Evolutionary conservation across 1,140 invertebrate species (phyloP), one percentile per base, ranked within the genome.

Genomic region (Meteorus sp.): DNA sequence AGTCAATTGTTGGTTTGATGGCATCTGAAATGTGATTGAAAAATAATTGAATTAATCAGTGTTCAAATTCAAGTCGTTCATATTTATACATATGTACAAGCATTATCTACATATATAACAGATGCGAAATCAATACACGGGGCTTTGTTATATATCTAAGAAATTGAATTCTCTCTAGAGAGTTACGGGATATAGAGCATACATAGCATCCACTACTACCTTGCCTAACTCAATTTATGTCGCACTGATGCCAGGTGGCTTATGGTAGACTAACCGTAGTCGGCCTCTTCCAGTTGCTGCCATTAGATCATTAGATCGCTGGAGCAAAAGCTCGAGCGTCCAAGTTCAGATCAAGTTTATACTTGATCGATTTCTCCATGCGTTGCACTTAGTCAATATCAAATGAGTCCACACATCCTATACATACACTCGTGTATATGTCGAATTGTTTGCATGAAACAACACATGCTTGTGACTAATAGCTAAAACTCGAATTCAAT

Each of bases 231-330:
- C 44, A 47, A 47, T 47, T 47, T 47, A 27, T 22, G 5, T 47
- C 20, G 44, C 44, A 47, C 44, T 47, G 44, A 47, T 47, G 19
- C 19, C 23, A 47, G 44, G 44, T 47, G 44, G 19, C 44, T 47
- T 47, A 47, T 47, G n/a, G 44, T 22, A 23, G 23, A 47, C 44
- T 22, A 23, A 47, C 44, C 44, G 13, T 9, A 47, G 44, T 19
- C 8, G 13, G 44, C 17, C 44, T 20, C 15, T 20, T 43, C 39
- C 7, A 6, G 15, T 43, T 25, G 44, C 19, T 25, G 44, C n/a
- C 44, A 47, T 27, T 27, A 47, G 44, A 13, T 47, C 44, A 47
- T 47, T 47, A 47, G 44, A 47, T 22, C 19, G 23, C 17, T 47
- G 15, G 44, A 35, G 33, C 33, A 13, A 35, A 19, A 39, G 35